Base-by-base conservation (phyloP, 2,888 invertebrate genomes). In the Metacarcinus magister region DNA sequence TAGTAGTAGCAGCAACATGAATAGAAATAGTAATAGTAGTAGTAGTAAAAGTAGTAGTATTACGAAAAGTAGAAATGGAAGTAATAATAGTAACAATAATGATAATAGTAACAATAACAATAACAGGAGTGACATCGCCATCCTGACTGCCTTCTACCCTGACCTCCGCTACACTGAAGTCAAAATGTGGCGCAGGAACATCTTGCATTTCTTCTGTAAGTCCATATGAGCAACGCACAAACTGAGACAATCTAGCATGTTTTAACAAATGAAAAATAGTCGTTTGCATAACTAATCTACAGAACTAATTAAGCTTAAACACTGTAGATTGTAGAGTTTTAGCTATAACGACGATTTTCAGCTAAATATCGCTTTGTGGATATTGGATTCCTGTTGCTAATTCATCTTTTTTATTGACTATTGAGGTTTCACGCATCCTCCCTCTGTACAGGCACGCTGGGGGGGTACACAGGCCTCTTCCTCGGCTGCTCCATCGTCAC, bases 201-300 rank as follows among this genome's bases (percentile, higher is more conserved):
- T 95, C 19, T 43, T 48, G 60, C 19, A 93, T n/a, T 93, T 95
- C 39, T 60, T 95, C 46, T 93, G 95, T 95, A 44, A 95, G 95
- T 95, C 75, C n/a, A 5, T 5, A 10, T n/a, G n/a, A n/a, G 75
- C 28, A 75, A n/a, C 75, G 3, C 16, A 54, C 16, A 39, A 39
- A 39, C 39, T 39, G 39, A 39, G 39, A 28, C 4, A 28, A 75
- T 10, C 23, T n/a, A n/a, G 23, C 8, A 23, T 67, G n/a, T 2
- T 23, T 2, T n/a, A 67, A n/a, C n/a, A 67, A 67, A 67, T 54
- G 0, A 54, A 54, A 8, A 54, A 54, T 54, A 54, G 16, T 8
- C 54, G 54, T 54, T 54, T 54, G 54, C 39, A 39, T 39, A 39
- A 39, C 39, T 39, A 2, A 54, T 16, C 8, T 54, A 16, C 16